phyloP scores from a whole-genome alignment of 2,113 vertebrate species.

The Ophiodon elongatus region DNA sequence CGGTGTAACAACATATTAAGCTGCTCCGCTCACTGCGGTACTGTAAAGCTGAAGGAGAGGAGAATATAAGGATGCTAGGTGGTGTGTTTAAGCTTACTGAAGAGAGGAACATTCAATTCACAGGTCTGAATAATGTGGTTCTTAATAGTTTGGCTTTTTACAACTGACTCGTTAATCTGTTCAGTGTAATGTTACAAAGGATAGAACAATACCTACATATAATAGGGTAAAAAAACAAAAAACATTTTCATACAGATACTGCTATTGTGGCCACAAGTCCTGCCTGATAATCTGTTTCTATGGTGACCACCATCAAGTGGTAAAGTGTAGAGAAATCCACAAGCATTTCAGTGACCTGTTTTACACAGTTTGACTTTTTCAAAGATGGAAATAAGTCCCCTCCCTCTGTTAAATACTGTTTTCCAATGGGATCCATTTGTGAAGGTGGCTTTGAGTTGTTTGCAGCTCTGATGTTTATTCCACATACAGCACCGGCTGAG shows the following conservation, averaged over 20 bases:
- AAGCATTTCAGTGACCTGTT: conserved; percentile 71
- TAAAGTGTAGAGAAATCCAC: conserved; percentile 65
- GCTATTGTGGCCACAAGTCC: conserved; percentile 66
- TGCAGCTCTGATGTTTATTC: conserved; percentile 54
- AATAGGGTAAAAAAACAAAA: conserved; percentile 9
- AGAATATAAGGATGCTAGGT: conserved; percentile 11
- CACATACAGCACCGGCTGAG: conserved; percentile 41
- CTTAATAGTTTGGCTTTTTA: conserved; percentile 16
- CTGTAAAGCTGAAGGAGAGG: conserved; percentile 18
- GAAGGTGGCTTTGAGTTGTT: conserved; percentile 62
- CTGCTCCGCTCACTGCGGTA: conserved; percentile 22
- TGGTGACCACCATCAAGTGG: conserved; percentile 81
- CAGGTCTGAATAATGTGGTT: conserved; percentile 8
- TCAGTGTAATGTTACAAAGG: conserved; percentile 12
- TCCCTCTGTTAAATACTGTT: conserved; percentile 44
- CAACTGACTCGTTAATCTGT: conserved; percentile 11
- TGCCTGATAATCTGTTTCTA: conserved; percentile 82
- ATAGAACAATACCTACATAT: conserved; percentile 6
- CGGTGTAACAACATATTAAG: conserved; percentile 29
- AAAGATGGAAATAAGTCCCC: conserved; percentile 61
- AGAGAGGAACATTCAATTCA: conserved; percentile 35
- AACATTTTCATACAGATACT: conserved; percentile 57
- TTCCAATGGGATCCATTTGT: conserved; percentile 45
- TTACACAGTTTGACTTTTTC: conserved; percentile 71
- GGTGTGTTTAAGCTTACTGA: conserved; percentile 5